phyloP scores from a whole-genome alignment of 2,888 invertebrate species.

The Macrosoma leucophasiata region DNA sequence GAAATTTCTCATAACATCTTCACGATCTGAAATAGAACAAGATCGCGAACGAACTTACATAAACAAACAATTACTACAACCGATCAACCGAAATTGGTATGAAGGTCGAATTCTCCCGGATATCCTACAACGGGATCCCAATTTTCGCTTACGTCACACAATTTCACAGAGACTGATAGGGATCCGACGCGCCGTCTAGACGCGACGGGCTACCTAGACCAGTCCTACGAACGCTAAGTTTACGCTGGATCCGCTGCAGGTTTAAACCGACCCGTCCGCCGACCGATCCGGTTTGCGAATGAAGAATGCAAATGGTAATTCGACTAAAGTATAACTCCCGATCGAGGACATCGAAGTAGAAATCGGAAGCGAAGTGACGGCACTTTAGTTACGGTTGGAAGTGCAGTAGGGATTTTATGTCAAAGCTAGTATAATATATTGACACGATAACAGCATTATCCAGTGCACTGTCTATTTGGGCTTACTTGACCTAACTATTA shows the following conservation, averaged over 20 bases:
- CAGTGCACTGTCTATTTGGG: too few species aligned
- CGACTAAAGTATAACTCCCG: conserved; percentile 49
- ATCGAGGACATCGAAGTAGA: conserved; percentile 39
- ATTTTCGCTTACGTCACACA: conserved; percentile 53
- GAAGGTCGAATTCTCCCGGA: conserved; percentile 5
- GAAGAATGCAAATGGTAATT: conserved; percentile 40
- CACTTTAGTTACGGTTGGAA: conserved; percentile 32
- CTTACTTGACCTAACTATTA: too few species aligned
- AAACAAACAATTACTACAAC: too few species aligned
- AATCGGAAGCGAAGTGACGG: conserved; percentile 34
- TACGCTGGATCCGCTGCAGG: conserved; percentile 28
- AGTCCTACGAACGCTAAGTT: conserved; percentile 47
- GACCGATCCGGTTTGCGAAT: conserved; percentile 40
- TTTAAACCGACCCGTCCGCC: conserved; percentile 42
- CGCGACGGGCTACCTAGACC: conserved; percentile 58
- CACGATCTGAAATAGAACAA: too few species aligned
- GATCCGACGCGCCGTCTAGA: conserved; percentile 68
- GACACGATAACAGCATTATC: too few species aligned
- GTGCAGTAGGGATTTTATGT: too few species aligned
- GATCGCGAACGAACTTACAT: too few species aligned
- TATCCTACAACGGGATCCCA: conserved; percentile 38
- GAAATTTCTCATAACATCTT: too few species aligned
- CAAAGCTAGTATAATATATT: too few species aligned
- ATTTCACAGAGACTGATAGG: conserved; percentile 65
- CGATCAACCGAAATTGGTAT: too few species aligned